A percentile compares a stretch with the other conserved stretches of the same genome.
phyloP scores from a whole-genome alignment of 2,888 invertebrate genomes.

The Invenusta paracnida region DNA sequence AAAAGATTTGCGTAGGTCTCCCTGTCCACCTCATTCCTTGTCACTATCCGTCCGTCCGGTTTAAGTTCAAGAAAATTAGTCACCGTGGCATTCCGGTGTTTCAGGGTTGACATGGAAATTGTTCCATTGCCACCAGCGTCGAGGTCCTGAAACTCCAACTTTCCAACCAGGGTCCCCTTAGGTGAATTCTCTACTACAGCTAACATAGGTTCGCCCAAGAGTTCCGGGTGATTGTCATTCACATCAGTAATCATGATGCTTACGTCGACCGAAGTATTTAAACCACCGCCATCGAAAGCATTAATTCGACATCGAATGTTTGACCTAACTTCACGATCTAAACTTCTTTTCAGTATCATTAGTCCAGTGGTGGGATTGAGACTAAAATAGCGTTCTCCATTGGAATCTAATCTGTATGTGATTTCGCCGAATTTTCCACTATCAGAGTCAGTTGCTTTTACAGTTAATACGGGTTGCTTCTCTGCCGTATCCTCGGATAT shows the following conservation, averaged over 20 bases:
- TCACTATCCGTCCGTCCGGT: constrained; percentile 27
- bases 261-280: constrained; percentile 34
- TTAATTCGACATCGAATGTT: constrained; percentile 33
- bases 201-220: constrained; percentile 13
- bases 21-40: constrained; percentile 39
- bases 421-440: constrained; percentile 40
- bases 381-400: constrained; percentile 23
- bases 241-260: constrained; percentile 35
- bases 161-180: constrained; percentile 24
- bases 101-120: background rate
- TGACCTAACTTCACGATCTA: constrained; percentile 36
- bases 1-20: constrained; percentile 36
- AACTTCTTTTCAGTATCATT: background rate
- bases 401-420: constrained; percentile 29
- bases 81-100: constrained; percentile 26
- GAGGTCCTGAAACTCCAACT: background rate
- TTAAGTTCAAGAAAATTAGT: constrained; percentile 35
- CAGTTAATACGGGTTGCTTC: background rate
- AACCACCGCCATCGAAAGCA: constrained; percentile 38
- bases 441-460: constrained; percentile 34
- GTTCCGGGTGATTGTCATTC: constrained; percentile 38
- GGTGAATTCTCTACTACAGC: constrained; percentile 24
- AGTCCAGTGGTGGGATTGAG: constrained; percentile 16
- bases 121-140: constrained; percentile 13
- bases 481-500: constrained; percentile 37